Evolutionary conservation across 2,888 invertebrate species (phyloP).

Genomic region (Rhingia campestris): DNA sequence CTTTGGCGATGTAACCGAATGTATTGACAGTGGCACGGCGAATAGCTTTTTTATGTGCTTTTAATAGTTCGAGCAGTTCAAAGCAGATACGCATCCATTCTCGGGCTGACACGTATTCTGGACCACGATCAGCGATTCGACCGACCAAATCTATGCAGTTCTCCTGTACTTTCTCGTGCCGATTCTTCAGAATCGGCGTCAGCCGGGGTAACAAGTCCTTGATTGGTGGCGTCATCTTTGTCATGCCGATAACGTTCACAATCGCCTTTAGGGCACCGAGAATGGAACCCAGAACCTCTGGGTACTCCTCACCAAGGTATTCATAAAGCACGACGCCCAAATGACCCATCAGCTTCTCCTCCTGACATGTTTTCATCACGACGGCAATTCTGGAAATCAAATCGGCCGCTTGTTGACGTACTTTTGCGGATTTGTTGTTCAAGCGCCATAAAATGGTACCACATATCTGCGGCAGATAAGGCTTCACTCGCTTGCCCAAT

Average conservation of each 20-base stretch:
- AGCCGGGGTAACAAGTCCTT: slow-evolving; percentile 98
- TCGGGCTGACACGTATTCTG: slow-evolving; percentile 98
- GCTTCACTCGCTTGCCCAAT: slow-evolving; percentile 97
- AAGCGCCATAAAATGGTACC: slow-evolving; percentile 99
- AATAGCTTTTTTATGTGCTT: slow-evolving; percentile 99
- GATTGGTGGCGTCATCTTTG: slow-evolving; percentile 99
- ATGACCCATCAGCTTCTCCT: slow-evolving; percentile 99
- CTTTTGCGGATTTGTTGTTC: slow-evolving; percentile 99
- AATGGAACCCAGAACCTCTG: slow-evolving; percentile 98
- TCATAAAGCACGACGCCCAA: slow-evolving; percentile 99
- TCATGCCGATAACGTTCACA: slow-evolving; percentile 99
- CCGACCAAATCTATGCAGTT: slow-evolving; percentile 99
- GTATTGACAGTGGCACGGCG: slow-evolving; percentile 99
- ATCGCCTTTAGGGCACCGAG: slow-evolving; percentile 99
- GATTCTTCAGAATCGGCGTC: slow-evolving; percentile 99
- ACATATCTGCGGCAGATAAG: slow-evolving; percentile 99
- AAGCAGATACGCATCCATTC: slow-evolving; percentile 99
- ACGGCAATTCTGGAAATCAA: slow-evolving; percentile 98
- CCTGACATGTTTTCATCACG: slow-evolving; percentile 99
- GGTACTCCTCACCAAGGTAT: slow-evolving; percentile 99
- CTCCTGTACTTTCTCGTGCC: slow-evolving; percentile 98
- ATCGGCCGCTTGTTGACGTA: slow-evolving; percentile 99
- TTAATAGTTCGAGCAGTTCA: slow-evolving; percentile 96
- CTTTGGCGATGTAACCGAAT: slow-evolving; percentile 99
- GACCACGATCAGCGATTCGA: slow-evolving; percentile 98